Conservation (phyloP, 2,888 invertebrate genomes). For the Seira sanloemensis region DNA sequence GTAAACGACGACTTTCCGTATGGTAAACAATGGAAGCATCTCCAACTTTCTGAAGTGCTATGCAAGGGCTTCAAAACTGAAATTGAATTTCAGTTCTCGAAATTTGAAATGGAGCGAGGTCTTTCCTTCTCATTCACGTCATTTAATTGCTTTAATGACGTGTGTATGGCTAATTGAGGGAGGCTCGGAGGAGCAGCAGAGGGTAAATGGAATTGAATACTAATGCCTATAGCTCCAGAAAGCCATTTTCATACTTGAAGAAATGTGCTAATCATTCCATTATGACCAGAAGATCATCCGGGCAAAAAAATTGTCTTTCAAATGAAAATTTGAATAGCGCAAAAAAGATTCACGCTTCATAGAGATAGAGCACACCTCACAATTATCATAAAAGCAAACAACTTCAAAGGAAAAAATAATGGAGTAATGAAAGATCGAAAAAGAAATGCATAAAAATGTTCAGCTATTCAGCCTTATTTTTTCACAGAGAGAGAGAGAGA, state of each 20-base stretch:
- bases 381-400: constrained; percentile 50
- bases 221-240: neutral
- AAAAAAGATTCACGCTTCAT: no score
- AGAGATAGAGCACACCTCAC: neutral
- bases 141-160: neutral
- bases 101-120: neutral
- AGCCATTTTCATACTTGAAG: neutral
- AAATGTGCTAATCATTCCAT: neutral
- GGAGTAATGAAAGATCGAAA: neutral
- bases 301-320: neutral
- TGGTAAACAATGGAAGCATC: neutral
- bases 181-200: no score
- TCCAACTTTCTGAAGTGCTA: neutral
- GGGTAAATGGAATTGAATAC: neutral
- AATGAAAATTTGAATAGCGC: neutral
- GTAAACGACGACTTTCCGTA: neutral
- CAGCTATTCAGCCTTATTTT: no score
- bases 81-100: neutral
- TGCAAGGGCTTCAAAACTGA: neutral
- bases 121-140: neutral
- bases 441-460: constrained; percentile 17
- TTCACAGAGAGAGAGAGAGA: constrained; percentile 13
- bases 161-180: neutral
- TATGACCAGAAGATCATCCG: neutral
- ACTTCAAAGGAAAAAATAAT: constrained; percentile 21